Evolutionary conservation across 2,888 invertebrate species (phyloP).

Genomic region (Archaeoteleia sp.): DNA sequence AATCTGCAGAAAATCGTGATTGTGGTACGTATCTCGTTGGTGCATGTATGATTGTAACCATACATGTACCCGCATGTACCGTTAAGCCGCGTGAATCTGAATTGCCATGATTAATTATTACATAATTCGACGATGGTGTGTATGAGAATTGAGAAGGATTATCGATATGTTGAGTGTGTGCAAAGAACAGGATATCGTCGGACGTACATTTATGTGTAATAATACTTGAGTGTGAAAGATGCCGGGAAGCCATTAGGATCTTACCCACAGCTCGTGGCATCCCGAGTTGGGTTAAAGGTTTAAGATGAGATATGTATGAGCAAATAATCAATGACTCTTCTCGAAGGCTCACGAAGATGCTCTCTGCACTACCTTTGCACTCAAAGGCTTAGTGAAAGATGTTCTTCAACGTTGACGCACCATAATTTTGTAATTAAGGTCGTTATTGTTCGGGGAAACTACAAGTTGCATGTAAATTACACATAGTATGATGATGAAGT

Average conservation of each 20-base stretch:
- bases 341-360: slow-evolving; percentile 44
- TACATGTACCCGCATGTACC: slow-evolving; percentile 13
- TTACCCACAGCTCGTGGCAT: slow-evolving; percentile 28
- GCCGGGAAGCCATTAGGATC: slow-evolving; percentile 45
- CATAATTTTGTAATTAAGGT: too few species aligned
- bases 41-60: slow-evolving; percentile 8
- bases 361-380: slow-evolving; percentile 6
- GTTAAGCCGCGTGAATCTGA: slow-evolving; percentile 27
- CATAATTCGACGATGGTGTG: slow-evolving; percentile 31
- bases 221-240: slow-evolving; percentile 40
- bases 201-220: slow-evolving; percentile 29
- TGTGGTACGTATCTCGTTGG: neutral
- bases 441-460: too few species aligned
- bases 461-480: too few species aligned
- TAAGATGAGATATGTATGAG: slow-evolving; percentile 46
- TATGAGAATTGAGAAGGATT: slow-evolving; percentile 29
- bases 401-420: too few species aligned
- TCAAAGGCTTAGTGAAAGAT: neutral
- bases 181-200: slow-evolving; percentile 37
- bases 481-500: too few species aligned
- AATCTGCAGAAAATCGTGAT: slow-evolving; percentile 3
- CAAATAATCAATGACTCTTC: slow-evolving; percentile 49
- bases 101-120: slow-evolving; percentile 39
- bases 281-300: slow-evolving; percentile 49
- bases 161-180: slow-evolving; percentile 32